These are phyloP conservation scores for Seira sanloemensis DNA, from an alignment of 2,888 invertebrate species.

Conservation along the genomic window DNA sequence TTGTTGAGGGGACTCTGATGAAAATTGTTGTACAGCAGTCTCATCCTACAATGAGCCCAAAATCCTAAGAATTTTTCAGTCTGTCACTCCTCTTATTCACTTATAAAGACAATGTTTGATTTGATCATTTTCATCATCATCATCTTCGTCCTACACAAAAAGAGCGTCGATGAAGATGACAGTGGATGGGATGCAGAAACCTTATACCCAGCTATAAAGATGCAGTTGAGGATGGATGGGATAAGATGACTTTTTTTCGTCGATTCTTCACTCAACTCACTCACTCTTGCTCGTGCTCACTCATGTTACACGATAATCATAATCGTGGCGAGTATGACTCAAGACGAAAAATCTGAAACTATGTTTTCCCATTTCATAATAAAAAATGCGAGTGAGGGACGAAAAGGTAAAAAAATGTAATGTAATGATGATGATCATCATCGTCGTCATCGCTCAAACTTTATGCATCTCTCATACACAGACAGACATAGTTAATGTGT, in stretches of 20 bases:
- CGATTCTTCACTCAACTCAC: background rate
- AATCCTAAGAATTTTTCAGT: background rate
- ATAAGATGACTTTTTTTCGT: background rate
- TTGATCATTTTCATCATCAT: background rate
- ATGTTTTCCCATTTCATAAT: conserved; percentile 3
- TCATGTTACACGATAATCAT: background rate
- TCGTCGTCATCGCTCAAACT: too few relatives aligned
- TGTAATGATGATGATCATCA: too few relatives aligned
- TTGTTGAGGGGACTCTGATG: too few relatives aligned
- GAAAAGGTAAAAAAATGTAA: background rate
- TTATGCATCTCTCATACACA: background rate
- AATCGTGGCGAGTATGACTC: background rate
- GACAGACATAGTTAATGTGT: background rate
- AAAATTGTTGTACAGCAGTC: too few relatives aligned
- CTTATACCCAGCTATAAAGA: background rate
- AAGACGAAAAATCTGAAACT: background rate
- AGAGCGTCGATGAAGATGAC: background rate
- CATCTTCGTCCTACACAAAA: background rate
- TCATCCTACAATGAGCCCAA: background rate
- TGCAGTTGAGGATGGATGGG: background rate
- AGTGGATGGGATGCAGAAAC: too few relatives aligned
- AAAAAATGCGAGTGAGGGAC: background rate
- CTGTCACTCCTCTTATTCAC: background rate
- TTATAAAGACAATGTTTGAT: too few relatives aligned
- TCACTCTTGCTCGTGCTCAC: background rate